Evolutionary conservation across 2,888 invertebrate genomes (phyloP), one percentile per base, ranked within the genome.

Genomic region (Ferrisia virgata): DNA sequence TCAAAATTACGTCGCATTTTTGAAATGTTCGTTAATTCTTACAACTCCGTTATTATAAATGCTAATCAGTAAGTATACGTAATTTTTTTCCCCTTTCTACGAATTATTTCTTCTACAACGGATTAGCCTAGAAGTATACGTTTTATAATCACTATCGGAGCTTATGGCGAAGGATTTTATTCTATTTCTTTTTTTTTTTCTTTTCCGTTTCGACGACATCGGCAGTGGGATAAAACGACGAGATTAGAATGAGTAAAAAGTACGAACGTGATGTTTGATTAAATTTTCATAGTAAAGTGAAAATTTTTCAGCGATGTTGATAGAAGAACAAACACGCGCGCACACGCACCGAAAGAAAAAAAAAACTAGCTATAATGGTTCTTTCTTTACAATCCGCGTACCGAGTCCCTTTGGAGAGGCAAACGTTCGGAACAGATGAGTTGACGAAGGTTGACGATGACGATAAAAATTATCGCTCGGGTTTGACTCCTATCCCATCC

Each of bases 201-300:
- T 39, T 39, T 11, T 11, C 11, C 39, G 39, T 11, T 5, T 39
- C 39, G 39, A 5, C 39, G 39, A 39, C 11, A n/a, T n/a, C n/a
- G 39, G 64, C 1, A 28, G 64, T 3, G 1, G 64, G 28, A 64
- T 28, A 64, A 28, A 15, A 28, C 28, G 18, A 64, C 64, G 64
- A 64, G 64, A 64, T 64, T 64, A 3, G 64, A 64, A 28, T 64
- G 64, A 64, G 15, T 28, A 64, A 64, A 64, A 64, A 28, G 64
- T 28, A 64, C 64, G 64, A 64, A 64, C 64, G 64, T 64, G 64
- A 64, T 64, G 64, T 64, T 64, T 64, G 64, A 64, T 64, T 64
- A 64, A 28, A 64, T 64, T 64, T 64, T 64, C 64, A 64, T 64
- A 28, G 28, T 25, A 25, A 28, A 64, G 64, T 28, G 64, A 28